Evolutionary conservation across 2,888 invertebrate species (phyloP).

Genomic region (Autographa pulchrina): DNA sequence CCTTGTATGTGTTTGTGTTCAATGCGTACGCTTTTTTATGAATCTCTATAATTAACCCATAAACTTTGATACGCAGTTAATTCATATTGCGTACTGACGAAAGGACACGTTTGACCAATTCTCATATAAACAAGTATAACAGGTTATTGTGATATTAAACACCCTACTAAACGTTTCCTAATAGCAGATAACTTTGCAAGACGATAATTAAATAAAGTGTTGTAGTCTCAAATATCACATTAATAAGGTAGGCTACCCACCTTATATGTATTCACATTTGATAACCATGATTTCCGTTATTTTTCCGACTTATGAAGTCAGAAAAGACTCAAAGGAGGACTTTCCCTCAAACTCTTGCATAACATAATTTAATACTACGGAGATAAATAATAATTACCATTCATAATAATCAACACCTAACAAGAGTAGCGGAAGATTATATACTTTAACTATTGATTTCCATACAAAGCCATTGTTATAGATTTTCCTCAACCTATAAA

Average conservation of each 20-base stretch:
- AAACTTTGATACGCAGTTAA: no score
- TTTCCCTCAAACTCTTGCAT: background rate
- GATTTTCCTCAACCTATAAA: constrained; percentile 6
- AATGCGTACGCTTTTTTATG: no score
- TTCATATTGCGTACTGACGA: background rate
- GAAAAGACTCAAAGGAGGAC: background rate
- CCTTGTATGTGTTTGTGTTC: no score
- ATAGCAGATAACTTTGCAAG: background rate
- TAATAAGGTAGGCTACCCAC: no score
- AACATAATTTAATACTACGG: background rate
- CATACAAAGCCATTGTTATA: constrained; percentile 41
- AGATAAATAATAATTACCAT: background rate
- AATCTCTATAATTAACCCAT: no score
- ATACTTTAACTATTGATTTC: constrained; percentile 16
- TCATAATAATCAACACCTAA: background rate
- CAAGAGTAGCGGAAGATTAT: constrained; percentile 27
- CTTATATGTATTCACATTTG: no score
- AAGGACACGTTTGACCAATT: background rate
- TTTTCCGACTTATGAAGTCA: background rate
- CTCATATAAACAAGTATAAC: background rate
- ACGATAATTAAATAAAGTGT: background rate
- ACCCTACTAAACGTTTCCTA: background rate
- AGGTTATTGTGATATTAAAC: background rate
- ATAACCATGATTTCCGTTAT: no score
- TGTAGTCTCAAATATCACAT: background rate